A percentile compares a stretch with the other conserved stretches of the same genome.
Evolutionary conservation across 2,113 vertebrate species (phyloP).

Genomic region (Pyxicephalus adspersus): DNA sequence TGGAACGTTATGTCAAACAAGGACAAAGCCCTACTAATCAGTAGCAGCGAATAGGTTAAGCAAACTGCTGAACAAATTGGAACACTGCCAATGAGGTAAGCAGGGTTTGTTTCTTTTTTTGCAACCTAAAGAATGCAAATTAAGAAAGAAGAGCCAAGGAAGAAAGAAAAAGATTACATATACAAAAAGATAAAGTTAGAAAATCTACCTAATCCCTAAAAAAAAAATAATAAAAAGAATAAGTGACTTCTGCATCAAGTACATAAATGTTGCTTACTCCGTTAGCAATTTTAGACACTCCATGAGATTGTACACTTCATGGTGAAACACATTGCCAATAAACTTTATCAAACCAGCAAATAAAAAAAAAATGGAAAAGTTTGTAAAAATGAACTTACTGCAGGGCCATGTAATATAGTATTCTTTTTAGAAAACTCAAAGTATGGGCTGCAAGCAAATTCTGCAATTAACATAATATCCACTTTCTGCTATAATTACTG

Average conservation of each 20-base stretch:
- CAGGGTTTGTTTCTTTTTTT: background rate
- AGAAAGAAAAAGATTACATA: background rate
- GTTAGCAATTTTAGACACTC: background rate
- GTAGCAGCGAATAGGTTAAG: constrained; percentile 8
- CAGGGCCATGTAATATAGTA: background rate
- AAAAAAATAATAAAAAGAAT: background rate
- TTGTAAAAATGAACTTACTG: background rate
- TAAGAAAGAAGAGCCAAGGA: background rate
- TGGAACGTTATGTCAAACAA: background rate
- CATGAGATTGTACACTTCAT: background rate
- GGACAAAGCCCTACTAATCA: background rate
- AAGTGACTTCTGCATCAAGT: background rate
- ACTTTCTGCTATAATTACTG: background rate
- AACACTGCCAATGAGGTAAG: background rate
- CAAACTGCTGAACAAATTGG: background rate
- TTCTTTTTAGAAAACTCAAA: background rate
- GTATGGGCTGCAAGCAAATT: background rate
- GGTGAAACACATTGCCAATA: background rate
- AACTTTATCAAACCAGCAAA: background rate
- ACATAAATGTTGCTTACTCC: background rate
- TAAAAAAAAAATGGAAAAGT: background rate
- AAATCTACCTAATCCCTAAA: too few species aligned
- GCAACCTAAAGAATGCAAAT: too few species aligned
- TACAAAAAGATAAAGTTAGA: background rate
- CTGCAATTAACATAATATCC: background rate